These are phyloP conservation scores for Cyclargus thomasi DNA, from an alignment of 1,140 invertebrate genomes.

Conservation along the genomic window DNA sequence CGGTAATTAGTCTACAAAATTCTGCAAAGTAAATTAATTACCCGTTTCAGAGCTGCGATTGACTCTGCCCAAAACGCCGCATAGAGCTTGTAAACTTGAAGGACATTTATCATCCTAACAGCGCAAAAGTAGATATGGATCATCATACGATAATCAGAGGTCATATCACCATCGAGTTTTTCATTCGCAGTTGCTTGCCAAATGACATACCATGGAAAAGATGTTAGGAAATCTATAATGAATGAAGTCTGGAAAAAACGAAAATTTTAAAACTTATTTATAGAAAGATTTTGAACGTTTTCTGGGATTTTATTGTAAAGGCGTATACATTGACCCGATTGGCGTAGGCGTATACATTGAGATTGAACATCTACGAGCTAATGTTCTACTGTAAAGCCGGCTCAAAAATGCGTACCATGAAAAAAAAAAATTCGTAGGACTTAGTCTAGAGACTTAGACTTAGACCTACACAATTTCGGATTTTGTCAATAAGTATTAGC, in stretches of 20 bases:
- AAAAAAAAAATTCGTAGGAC: too few relatives aligned
- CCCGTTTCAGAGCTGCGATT: slow-evolving; percentile 54
- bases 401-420: too few relatives aligned
- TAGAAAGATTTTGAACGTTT: too few relatives aligned
- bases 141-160: slow-evolving; percentile 40
- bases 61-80: slow-evolving; percentile 57
- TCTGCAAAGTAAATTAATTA: slow-evolving; percentile 23
- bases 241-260: slow-evolving; percentile 57
- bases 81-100: slow-evolving; percentile 64
- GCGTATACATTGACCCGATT: too few relatives aligned
- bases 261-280: too few relatives aligned
- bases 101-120: slow-evolving; percentile 53
- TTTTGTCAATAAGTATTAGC: too few relatives aligned
- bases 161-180: slow-evolving; percentile 21
- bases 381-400: too few relatives aligned
- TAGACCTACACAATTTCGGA: too few relatives aligned
- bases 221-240: slow-evolving; percentile 54
- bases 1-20: background rate
- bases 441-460: too few relatives aligned
- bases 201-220: slow-evolving; percentile 66
- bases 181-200: slow-evolving; percentile 31
- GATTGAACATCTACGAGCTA: too few relatives aligned
- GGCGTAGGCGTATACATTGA: too few relatives aligned
- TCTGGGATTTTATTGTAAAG: too few relatives aligned
- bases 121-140: slow-evolving; percentile 59